phyloP scores from a whole-genome alignment of 2,888 invertebrate genomes.

The Orchesellides sinensis region DNA sequence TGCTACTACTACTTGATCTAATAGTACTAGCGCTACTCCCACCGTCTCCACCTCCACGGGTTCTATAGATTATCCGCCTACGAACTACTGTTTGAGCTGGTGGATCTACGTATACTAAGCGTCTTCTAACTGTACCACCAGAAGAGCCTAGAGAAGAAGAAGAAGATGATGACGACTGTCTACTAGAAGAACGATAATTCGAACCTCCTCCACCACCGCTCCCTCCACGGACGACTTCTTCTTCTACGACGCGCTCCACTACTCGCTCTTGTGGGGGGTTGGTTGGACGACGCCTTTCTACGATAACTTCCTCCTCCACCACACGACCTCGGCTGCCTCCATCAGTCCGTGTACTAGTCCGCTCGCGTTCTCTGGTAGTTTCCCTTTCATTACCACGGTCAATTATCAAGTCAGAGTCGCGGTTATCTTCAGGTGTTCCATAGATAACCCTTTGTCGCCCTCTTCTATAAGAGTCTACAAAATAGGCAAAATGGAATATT shows the following conservation, averaged over 20 bases:
- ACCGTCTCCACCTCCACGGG: conserved; percentile 6
- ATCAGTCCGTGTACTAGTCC: conserved; percentile 9
- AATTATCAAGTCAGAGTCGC: conserved; percentile 40
- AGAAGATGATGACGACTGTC: not conserved
- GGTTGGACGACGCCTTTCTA: conserved; percentile 25
- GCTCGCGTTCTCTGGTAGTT: not conserved
- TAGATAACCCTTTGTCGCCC: conserved; percentile 29
- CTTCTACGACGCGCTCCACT: conserved; percentile 51
- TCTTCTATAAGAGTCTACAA: conserved; percentile 30
- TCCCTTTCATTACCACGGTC: conserved; percentile 2
- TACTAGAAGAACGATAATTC: not conserved
- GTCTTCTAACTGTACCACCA: conserved; percentile 14
- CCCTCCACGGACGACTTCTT: conserved; percentile 48
- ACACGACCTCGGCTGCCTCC: conserved; percentile 17
- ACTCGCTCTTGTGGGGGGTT: conserved; percentile 40
- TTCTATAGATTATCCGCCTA: conserved; percentile 42
- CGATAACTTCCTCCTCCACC: conserved; percentile 43
- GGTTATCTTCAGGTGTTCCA: conserved; percentile 39
- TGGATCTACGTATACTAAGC: conserved; percentile 50
- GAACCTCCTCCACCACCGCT: conserved; percentile 26
- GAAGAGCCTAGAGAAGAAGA: not conserved
- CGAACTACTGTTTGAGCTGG: conserved; percentile 52
- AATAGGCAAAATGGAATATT: not conserved
- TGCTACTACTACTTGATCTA: not conserved
- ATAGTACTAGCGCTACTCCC: not conserved